Evolutionary conservation across 2,113 vertebrate species (phyloP).

Genomic region (Hystrix cristata): DNA sequence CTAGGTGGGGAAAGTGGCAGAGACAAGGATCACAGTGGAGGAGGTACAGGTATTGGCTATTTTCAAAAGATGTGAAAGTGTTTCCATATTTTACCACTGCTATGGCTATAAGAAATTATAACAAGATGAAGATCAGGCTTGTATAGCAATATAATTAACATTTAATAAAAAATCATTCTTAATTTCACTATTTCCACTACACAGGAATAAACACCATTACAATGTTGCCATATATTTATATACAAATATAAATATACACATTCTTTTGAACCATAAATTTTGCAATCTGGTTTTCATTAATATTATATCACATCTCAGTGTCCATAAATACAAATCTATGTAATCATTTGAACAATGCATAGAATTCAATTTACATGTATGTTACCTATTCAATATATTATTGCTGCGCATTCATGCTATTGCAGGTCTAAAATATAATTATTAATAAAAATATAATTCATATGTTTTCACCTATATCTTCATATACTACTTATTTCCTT

Average conservation of each 20-base stretch:
- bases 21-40: not conserved
- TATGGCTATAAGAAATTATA: not conserved
- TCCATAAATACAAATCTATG: not conserved
- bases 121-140: not conserved
- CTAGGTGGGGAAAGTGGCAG: no score
- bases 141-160: not conserved
- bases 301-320: not conserved
- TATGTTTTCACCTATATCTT: not conserved
- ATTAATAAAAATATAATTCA: conserved; percentile 15
- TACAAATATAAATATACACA: not conserved
- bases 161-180: not conserved
- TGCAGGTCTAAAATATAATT: not conserved
- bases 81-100: not conserved
- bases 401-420: not conserved
- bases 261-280: not conserved
- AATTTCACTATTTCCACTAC: not conserved
- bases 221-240: not conserved
- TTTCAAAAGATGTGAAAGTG: not conserved
- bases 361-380: not conserved
- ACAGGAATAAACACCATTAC: not conserved
- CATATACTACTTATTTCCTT: not conserved
- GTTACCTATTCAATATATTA: not conserved
- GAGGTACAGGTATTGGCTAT: not conserved
- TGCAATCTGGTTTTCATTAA: not conserved
- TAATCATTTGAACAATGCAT: conserved; percentile 1